Evolutionary conservation across 2,888 invertebrate species (phyloP).

Genomic region (Cheilosia scutellata): DNA sequence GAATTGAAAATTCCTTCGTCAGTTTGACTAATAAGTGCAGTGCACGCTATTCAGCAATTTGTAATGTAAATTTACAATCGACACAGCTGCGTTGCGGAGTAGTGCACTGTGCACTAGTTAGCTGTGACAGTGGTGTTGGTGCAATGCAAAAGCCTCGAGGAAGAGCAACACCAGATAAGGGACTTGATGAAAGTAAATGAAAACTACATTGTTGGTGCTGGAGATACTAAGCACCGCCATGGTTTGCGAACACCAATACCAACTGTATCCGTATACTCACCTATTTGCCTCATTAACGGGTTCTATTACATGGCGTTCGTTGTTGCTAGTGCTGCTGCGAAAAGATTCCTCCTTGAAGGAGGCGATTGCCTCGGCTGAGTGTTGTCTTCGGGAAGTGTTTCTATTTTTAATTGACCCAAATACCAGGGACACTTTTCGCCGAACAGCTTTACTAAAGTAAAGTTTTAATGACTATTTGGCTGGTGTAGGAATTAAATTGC

Average conservation of each 20-base stretch:
- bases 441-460: constrained; percentile 9
- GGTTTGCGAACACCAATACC: neutral
- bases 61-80: constrained; percentile 75
- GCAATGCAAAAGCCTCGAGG: constrained; percentile 7
- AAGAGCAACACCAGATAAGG: constrained; percentile 61
- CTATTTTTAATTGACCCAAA: constrained; percentile 66
- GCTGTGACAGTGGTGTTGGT: neutral
- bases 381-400: constrained; percentile 33
- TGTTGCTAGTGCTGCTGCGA: constrained; percentile 27
- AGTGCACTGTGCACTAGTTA: constrained; percentile 27
- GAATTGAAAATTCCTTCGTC: constrained; percentile 73
- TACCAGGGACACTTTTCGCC: constrained; percentile 41
- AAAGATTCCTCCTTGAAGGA: constrained; percentile 15
- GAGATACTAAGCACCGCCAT: constrained; percentile 27
- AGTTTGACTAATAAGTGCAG: constrained; percentile 74
- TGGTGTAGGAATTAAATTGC: constrained; percentile 45
- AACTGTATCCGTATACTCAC: constrained; percentile 19
- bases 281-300: constrained; percentile 63
- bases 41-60: constrained; percentile 75
- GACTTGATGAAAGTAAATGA: constrained; percentile 71
- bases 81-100: constrained; percentile 60
- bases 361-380: constrained; percentile 45
- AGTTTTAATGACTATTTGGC: constrained; percentile 65
- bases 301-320: constrained; percentile 52
- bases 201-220: constrained; percentile 59